Percentiles rank a stretch among this genome's conserved stretches.
Conservation (phyloP, 2,797 vertebrate genomes). For the Danio tinwini region DNA sequence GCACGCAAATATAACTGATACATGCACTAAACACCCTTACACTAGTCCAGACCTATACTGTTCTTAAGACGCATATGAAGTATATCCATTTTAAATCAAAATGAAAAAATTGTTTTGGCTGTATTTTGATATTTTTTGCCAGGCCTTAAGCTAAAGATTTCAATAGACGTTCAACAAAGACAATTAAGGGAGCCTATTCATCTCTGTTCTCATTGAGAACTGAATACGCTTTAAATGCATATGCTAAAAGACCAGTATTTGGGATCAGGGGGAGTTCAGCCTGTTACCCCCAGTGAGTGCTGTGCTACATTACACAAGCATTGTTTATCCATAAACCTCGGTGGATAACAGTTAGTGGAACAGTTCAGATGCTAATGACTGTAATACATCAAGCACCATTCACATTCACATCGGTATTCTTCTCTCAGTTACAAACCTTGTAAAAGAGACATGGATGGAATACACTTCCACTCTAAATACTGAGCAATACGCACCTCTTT, state of each 20-base stretch:
- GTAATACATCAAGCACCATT: constrained; percentile 61
- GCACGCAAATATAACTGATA: not conserved
- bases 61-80: too few species aligned
- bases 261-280: constrained; percentile 30
- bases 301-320: not conserved
- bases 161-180: constrained; percentile 13
- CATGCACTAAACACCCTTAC: not conserved
- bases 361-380: constrained; percentile 53
- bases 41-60: too few species aligned
- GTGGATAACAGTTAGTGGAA: constrained; percentile 55
- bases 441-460: constrained; percentile 60
- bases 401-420: constrained; percentile 62
- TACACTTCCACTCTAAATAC: constrained; percentile 68
- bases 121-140: constrained; percentile 3
- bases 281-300: constrained; percentile 26
- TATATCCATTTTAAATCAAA: too few species aligned
- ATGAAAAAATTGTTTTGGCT: too few species aligned
- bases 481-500: constrained; percentile 69
- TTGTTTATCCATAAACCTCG: constrained; percentile 45
- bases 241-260: constrained; percentile 24
- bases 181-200: not conserved
- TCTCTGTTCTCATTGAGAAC: not conserved
- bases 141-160: not conserved
- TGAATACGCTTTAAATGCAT: constrained; percentile 33
- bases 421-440: constrained; percentile 59